Evolutionary conservation across 2,888 invertebrate species (phyloP).

Genomic region (Gymnosoma rotundatum): DNA sequence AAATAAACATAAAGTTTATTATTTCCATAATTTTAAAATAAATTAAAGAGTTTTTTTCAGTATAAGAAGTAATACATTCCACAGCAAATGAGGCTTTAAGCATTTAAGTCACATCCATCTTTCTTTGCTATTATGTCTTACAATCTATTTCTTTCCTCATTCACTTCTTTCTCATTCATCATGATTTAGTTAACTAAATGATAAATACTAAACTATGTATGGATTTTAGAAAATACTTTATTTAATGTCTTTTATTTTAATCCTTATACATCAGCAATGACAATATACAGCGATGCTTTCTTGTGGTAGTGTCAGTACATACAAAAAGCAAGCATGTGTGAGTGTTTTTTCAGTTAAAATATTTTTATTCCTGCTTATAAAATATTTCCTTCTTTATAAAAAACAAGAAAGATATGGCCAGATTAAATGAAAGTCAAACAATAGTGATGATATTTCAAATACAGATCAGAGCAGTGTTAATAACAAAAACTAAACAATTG

Average conservation of each 20-base stretch:
- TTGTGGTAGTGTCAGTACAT: not conserved
- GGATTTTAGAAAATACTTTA: constrained; percentile 44
- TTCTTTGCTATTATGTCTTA: not conserved
- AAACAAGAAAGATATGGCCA: not conserved
- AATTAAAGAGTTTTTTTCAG: too few relatives aligned
- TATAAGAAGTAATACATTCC: too few relatives aligned
- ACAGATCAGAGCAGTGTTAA: too few relatives aligned
- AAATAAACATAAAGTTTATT: too few relatives aligned
- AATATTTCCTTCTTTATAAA: not conserved
- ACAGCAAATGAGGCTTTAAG: too few relatives aligned
- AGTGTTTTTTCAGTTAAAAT: too few relatives aligned
- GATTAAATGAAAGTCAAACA: not conserved
- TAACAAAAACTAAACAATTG: too few relatives aligned
- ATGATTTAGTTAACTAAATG: constrained; percentile 20
- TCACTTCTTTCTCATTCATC: not conserved
- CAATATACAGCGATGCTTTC: constrained; percentile 35
- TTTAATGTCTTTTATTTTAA: constrained; percentile 52
- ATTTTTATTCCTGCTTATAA: too few relatives aligned
- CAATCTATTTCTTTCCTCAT: not conserved
- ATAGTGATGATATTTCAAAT: not conserved
- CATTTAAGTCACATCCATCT: too few relatives aligned
- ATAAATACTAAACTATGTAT: constrained; percentile 32
- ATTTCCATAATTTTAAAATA: too few relatives aligned
- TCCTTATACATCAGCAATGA: constrained; percentile 63
- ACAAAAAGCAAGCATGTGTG: too few relatives aligned